Evolutionary conservation across 2,113 vertebrate genomes (phyloP).

Genomic region (Stegostoma tigrinum): DNA sequence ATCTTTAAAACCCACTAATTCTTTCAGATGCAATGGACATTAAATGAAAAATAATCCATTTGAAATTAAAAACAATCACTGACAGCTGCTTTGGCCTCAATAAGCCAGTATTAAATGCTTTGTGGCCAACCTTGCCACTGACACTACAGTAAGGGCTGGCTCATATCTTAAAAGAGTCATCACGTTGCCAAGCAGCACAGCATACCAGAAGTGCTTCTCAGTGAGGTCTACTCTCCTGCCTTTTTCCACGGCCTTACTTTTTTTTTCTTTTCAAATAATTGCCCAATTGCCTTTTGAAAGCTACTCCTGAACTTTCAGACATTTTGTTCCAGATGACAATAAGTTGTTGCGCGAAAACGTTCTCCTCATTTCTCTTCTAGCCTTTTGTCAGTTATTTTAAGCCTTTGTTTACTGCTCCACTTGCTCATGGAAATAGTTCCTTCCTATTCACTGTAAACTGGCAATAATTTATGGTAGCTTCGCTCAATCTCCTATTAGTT

Average conservation of each 20-base stretch:
- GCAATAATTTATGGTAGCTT: too few species aligned
- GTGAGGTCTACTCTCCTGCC: background rate
- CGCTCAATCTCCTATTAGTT: background rate
- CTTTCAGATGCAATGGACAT: background rate
- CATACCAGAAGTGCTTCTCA: background rate
- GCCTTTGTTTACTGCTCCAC: background rate
- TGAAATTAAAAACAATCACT: background rate
- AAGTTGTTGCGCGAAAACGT: background rate
- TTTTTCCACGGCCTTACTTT: background rate
- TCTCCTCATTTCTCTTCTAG: background rate
- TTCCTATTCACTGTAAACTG: background rate
- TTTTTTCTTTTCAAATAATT: background rate
- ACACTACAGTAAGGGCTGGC: background rate
- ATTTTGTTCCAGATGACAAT: background rate
- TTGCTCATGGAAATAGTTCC: background rate
- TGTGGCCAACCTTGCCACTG: background rate
- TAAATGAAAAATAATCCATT: background rate
- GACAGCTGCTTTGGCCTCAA: background rate
- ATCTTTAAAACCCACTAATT: background rate
- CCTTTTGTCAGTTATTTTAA: background rate
- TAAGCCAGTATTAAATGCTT: background rate
- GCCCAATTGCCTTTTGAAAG: background rate
- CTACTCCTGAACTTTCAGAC: background rate
- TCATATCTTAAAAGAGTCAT: background rate
- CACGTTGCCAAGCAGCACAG: background rate